phyloP scores from a whole-genome alignment of 2,113 vertebrate genomes.

The Dasyprocta punctata region DNA sequence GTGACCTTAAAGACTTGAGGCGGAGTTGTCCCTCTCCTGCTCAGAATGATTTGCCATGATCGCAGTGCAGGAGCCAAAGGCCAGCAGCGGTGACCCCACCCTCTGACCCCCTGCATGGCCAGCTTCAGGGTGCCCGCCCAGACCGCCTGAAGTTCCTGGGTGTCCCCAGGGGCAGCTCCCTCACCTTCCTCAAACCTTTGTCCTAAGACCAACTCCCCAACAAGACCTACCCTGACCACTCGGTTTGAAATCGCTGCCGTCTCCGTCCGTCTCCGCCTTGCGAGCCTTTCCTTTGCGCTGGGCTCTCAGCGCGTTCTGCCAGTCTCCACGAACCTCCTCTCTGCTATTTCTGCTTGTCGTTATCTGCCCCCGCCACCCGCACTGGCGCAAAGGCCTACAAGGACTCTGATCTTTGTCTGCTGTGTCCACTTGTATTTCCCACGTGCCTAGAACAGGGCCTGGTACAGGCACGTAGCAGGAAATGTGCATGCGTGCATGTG shows the following conservation, averaged over 20 bases:
- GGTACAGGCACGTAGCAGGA: no score
- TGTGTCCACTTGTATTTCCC: background rate
- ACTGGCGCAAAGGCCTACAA: background rate
- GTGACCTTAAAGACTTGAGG: background rate
- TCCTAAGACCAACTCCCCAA: background rate
- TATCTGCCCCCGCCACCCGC: background rate
- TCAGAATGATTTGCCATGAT: background rate
- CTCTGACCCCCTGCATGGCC: background rate
- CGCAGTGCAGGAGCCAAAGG: background rate
- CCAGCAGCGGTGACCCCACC: background rate
- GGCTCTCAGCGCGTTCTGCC: background rate
- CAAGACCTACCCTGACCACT: background rate
- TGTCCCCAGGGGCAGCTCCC: background rate
- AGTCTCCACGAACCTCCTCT: background rate
- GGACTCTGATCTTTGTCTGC: background rate
- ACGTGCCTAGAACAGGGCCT: background rate
- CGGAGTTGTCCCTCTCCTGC: background rate
- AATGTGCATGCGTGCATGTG: background rate
- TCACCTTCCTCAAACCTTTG: background rate
- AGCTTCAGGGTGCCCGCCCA: background rate
- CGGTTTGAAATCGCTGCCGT: slow-evolving; percentile 3
- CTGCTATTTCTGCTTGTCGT: background rate
- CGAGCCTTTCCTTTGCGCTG: background rate
- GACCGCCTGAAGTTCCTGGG: background rate
- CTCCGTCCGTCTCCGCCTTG: background rate